Evolutionary conservation across 2,888 invertebrate genomes (phyloP).

Genomic region (Calliphora vomitoria): DNA sequence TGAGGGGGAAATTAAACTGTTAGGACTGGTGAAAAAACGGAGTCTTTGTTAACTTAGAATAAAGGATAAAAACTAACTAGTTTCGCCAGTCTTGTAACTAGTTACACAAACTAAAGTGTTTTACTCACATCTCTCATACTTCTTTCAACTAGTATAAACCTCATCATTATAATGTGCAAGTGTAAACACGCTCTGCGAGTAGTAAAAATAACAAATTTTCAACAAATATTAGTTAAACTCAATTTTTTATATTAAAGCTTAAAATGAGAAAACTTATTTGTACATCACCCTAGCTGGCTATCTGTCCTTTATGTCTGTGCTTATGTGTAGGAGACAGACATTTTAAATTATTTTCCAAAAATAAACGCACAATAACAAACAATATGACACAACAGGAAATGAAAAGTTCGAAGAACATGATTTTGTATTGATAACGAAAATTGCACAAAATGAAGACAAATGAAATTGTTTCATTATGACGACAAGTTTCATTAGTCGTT

Average conservation of each 20-base stretch:
- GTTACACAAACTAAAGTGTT: background rate
- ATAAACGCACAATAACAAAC: background rate
- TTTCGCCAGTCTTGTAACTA: background rate
- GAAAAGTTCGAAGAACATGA: constrained; percentile 36
- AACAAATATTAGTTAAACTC: constrained; percentile 44
- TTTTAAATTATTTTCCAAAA: constrained; percentile 48
- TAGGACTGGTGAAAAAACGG: too few species aligned
- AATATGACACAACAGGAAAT: constrained; percentile 24
- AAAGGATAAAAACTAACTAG: too few species aligned
- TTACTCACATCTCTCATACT: background rate
- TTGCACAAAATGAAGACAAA: constrained; percentile 37
- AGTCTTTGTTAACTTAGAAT: too few species aligned
- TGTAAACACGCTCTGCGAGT: background rate
- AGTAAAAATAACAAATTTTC: too few species aligned
- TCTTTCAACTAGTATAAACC: background rate
- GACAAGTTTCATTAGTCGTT: constrained; percentile 22
- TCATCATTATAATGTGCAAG: constrained; percentile 1
- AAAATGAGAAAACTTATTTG: constrained; percentile 27
- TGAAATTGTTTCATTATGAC: constrained; percentile 54
- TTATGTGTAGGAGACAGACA: background rate
- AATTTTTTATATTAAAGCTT: constrained; percentile 33
- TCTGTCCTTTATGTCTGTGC: background rate
- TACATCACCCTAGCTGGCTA: background rate
- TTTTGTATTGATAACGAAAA: background rate
- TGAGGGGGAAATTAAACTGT: too few species aligned